phyloP scores from a whole-genome alignment of 2,888 invertebrate species.

The Mechanitis mazaeus region DNA sequence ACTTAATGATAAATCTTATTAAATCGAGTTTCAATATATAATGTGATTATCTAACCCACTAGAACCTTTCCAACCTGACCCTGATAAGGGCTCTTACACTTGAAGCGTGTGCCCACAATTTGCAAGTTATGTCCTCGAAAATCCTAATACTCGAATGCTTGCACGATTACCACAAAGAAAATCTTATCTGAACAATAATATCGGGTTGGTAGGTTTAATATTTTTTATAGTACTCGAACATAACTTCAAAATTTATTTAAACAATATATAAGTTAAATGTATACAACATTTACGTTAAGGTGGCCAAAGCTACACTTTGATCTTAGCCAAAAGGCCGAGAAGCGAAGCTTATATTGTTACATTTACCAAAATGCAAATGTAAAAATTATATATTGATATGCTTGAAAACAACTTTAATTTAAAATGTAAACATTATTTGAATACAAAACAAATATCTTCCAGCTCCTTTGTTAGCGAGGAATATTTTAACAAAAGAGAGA shows the following conservation, averaged over 20 bases:
- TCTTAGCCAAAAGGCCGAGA: too few species aligned
- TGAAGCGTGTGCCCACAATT: constrained; percentile 42
- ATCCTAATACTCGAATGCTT: constrained; percentile 25
- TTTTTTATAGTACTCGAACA: too few species aligned
- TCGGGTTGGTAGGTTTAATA: background rate
- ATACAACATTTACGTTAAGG: too few species aligned
- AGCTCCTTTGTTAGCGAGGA: too few species aligned
- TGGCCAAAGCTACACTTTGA: too few species aligned
- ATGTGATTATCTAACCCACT: constrained; percentile 30
- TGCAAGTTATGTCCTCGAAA: constrained; percentile 39
- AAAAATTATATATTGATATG: too few species aligned
- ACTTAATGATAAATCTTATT: background rate
- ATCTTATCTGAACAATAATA: background rate
- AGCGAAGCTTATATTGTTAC: too few species aligned
- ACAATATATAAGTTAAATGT: background rate
- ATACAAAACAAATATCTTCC: too few species aligned
- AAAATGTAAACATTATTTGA: too few species aligned
- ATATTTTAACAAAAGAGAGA: too few species aligned
- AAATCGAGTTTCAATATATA: constrained; percentile 18
- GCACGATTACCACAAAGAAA: constrained; percentile 1
- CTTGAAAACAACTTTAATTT: too few species aligned
- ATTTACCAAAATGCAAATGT: too few species aligned
- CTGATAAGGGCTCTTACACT: constrained; percentile 27
- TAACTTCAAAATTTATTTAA: background rate
- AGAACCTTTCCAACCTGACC: constrained; percentile 25